These are phyloP conservation scores for Cettia cetti DNA, from an alignment of 2,113 vertebrate species.

Conservation along the genomic window DNA sequence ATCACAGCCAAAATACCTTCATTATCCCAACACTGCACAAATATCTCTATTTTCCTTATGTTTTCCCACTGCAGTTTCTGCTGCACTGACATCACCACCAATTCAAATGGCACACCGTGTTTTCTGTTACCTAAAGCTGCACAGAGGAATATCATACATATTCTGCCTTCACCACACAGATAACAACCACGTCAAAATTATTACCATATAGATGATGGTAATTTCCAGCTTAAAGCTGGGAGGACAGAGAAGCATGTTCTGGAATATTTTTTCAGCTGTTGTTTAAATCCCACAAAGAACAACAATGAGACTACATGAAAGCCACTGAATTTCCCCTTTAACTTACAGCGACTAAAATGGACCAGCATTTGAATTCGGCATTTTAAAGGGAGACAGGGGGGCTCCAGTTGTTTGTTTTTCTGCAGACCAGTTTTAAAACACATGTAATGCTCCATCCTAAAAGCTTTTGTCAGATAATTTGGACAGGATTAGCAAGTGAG, in stretches of 20 bases:
- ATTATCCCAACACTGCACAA: background rate
- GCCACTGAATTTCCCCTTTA: background rate
- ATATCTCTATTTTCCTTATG: background rate
- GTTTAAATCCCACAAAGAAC: background rate
- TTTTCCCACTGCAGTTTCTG: background rate
- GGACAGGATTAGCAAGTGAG: background rate
- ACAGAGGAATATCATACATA: background rate
- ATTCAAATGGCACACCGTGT: background rate
- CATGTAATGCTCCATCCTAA: background rate
- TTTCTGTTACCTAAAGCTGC: background rate
- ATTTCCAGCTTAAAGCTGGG: background rate
- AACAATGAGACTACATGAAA: background rate
- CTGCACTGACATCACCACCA: background rate
- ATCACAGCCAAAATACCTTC: background rate
- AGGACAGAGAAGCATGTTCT: too few relatives aligned
- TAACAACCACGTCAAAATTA: background rate
- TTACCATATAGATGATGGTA: background rate
- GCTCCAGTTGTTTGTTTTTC: background rate
- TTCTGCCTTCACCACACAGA: background rate
- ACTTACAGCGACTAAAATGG: background rate
- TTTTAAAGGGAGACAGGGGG: background rate
- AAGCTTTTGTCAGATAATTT: background rate
- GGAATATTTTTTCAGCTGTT: background rate
- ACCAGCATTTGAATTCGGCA: background rate
- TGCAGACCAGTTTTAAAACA: background rate